Evolutionary conservation across 2,113 vertebrate species (phyloP).

Genomic region (Podiceps cristatus): DNA sequence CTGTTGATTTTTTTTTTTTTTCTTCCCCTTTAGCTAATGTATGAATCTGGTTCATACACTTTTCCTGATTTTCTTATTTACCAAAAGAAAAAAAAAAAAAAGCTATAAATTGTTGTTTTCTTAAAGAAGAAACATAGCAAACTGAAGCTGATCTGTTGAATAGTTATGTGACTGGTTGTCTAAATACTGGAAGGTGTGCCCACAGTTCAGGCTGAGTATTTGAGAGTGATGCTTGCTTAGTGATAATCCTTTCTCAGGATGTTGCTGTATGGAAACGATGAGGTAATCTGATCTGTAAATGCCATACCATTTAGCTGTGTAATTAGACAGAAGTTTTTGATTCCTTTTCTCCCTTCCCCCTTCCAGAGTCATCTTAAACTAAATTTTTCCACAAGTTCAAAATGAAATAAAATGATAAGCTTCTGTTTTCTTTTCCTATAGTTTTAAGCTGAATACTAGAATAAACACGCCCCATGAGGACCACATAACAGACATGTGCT

Average conservation of each 20-base stretch:
- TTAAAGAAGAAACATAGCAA: background rate
- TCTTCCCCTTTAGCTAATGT: background rate
- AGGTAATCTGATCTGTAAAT: background rate
- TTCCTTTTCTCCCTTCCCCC: background rate
- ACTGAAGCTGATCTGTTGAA: background rate
- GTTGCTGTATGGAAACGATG: background rate
- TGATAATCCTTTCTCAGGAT: background rate
- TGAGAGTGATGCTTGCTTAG: background rate
- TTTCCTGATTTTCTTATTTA: background rate
- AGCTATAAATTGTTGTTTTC: background rate
- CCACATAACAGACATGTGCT: slow-evolving; percentile 87
- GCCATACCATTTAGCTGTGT: background rate
- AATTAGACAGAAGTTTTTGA: background rate
- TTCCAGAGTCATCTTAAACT: background rate
- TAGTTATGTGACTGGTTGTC: background rate
- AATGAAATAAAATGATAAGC: background rate
- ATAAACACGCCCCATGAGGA: slow-evolving; percentile 87
- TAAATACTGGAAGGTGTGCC: background rate
- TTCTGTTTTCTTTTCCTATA: slow-evolving; percentile 52
- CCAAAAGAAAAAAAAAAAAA: background rate
- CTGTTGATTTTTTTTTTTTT: background rate
- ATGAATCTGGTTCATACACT: background rate
- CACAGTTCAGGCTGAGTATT: background rate
- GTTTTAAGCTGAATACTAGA: slow-evolving; percentile 92
- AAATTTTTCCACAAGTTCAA: background rate